Percentiles rank a stretch among this genome's conserved stretches.
Evolutionary conservation across 2,113 vertebrate species (phyloP).

Genomic region (Pavo muticus): DNA sequence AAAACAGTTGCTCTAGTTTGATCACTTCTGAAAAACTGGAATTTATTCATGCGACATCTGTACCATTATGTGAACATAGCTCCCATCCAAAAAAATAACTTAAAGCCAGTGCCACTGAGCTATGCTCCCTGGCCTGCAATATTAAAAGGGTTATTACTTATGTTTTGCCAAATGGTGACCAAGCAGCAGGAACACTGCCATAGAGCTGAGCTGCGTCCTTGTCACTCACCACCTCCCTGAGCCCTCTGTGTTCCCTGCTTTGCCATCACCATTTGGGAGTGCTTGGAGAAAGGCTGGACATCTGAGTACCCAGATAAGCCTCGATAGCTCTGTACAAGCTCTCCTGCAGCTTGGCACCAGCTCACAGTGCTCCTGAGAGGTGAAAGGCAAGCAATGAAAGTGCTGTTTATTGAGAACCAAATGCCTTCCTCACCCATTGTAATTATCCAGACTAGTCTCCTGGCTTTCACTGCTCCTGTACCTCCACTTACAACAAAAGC

Average conservation of each 20-base stretch:
- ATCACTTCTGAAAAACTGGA: background rate
- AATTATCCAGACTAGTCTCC: background rate
- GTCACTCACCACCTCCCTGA: accelerated
- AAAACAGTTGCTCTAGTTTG: accelerated
- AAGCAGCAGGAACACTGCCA: background rate
- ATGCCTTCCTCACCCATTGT: background rate
- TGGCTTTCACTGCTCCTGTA: background rate
- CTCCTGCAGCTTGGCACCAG: background rate
- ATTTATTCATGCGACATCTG: background rate
- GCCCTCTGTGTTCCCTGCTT: accelerated
- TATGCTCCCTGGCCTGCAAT: background rate
- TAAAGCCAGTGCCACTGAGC: accelerated
- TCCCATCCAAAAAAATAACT: background rate
- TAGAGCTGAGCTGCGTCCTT: background rate
- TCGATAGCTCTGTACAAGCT: background rate
- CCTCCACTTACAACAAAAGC: background rate
- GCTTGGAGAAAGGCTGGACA: background rate
- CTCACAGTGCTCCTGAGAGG: background rate
- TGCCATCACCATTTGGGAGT: accelerated
- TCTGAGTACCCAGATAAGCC: background rate
- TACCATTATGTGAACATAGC: background rate
- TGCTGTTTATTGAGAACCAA: background rate
- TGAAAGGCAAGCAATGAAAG: background rate
- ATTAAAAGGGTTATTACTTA: background rate
- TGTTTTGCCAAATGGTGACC: background rate